Evolutionary conservation across 2,888 invertebrate genomes (phyloP).

Genomic region (Platynereis dumerilii): DNA sequence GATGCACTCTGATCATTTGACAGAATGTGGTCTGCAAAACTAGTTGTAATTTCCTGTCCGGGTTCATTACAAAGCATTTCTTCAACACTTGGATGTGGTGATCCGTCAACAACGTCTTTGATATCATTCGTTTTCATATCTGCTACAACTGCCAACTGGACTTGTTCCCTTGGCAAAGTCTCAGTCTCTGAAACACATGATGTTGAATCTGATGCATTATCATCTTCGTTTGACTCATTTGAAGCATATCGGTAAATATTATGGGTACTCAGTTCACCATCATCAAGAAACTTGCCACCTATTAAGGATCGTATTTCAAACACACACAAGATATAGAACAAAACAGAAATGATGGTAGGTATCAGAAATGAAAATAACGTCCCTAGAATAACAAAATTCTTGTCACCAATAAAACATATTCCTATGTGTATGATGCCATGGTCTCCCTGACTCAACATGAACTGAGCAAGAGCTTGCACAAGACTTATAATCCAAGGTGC

Average conservation of each 20-base stretch:
- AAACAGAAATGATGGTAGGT: constrained; percentile 27
- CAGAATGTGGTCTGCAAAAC: constrained; percentile 26
- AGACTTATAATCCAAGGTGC: no score
- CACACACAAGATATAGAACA: constrained; percentile 31
- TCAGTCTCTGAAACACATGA: constrained; percentile 21
- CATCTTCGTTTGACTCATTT: constrained; percentile 22
- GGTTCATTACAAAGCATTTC: constrained; percentile 21
- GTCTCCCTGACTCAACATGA: no score
- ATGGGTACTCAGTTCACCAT: constrained; percentile 25
- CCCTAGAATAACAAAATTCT: constrained; percentile 39
- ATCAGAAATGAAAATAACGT: constrained; percentile 37
- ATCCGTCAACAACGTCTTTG: constrained; percentile 9
- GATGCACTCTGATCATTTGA: constrained; percentile 26
- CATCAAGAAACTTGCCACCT: constrained; percentile 27
- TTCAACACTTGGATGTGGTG: constrained; percentile 10
- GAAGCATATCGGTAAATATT: constrained; percentile 23
- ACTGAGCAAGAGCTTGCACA: no score
- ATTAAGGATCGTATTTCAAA: constrained; percentile 28
- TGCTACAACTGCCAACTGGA: constrained; percentile 21
- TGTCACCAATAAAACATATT: constrained; percentile 38
- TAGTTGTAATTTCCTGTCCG: constrained; percentile 11
- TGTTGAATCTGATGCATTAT: constrained; percentile 24
- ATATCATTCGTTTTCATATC: constrained; percentile 9
- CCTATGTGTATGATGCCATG: no score
- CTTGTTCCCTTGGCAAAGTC: no score